Percentiles rank a stretch among this genome's conserved stretches.
phyloP scores from a whole-genome alignment of 2,888 invertebrate species.

The Ophion ventricosus region DNA sequence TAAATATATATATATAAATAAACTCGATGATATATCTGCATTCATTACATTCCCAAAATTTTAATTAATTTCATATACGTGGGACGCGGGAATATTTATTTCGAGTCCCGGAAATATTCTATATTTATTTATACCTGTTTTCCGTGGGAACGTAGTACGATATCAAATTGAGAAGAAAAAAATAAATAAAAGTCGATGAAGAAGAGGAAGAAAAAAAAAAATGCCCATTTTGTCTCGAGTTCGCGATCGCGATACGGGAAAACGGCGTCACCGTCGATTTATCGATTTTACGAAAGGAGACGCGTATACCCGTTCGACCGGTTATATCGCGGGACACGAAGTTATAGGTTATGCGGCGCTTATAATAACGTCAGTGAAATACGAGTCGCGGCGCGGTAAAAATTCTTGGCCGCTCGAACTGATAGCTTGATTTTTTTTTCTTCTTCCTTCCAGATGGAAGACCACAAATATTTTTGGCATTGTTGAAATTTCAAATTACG shows the following conservation, averaged over 20 bases:
- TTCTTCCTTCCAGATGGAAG: too few relatives aligned
- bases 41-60: too few relatives aligned
- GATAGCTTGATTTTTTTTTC: constrained; percentile 17
- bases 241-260: constrained; percentile 39
- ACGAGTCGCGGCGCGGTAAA: constrained; percentile 24
- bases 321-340: constrained; percentile 44
- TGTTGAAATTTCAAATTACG: neutral
- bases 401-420: neutral
- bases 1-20: constrained; percentile 2
- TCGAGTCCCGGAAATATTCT: neutral
- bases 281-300: constrained; percentile 55
- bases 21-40: neutral
- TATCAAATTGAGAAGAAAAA: neutral
- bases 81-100: constrained; percentile 2
- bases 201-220: neutral
- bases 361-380: constrained; percentile 30
- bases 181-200: neutral
- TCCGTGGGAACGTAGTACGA: constrained; percentile 13
- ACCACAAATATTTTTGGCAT: neutral
- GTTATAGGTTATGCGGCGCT: constrained; percentile 45
- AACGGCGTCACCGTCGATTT: constrained; percentile 45
- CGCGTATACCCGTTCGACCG: constrained; percentile 56
- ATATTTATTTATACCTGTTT: constrained; percentile 9
- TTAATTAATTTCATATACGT: neutral
- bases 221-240: constrained; percentile 22